Base-by-base conservation (phyloP, 2,888 invertebrate species). In the Limenitis camilla region DNA sequence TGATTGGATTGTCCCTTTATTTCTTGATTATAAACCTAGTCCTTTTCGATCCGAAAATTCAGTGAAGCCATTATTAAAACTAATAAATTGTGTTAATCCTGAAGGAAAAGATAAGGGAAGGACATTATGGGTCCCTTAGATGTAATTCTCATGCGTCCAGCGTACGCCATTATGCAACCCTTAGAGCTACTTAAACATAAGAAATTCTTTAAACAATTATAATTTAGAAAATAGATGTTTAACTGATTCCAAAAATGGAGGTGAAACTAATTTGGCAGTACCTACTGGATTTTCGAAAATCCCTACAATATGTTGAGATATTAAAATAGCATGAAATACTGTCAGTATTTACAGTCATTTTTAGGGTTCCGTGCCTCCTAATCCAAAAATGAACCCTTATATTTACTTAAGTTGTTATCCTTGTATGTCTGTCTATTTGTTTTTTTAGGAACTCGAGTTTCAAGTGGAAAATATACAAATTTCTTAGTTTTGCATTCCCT, bases 121-220 rank as follows among this genome's bases (percentile, higher is more conserved):
- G 54, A 46, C 47, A 51, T 54, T 54, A 51, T 31, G 33, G 54
- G 42, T 47, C 43, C 33, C 42, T 43, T 35, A 30, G 32, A 47
- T 53, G 59, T 65, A 59, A 74, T 71, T 71, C 69, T 68, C 64
- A 76, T 71, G 67, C 69, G 67, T 64, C 52, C 59, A 59, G 64
- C 68, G 71, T 65, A 55, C 44, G 56, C 58, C 49, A 64, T 62
- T 68, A 73, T 74, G 75, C 72, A 69, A 71, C 68, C 71, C 64
- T 64, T 71, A 71, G 74, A 68, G 67, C 68, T 69, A 69, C 67
- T 74, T 71, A 69, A 75, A 76, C 75, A 76, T 78, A 74, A 71
- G 73, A 41, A 44, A 19, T 33, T 19, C 10, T 35, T 30, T 53
- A 49, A 50, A 54, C 44, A 50, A 50, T 42, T 54, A 47, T 43